phyloP scores from a whole-genome alignment of 2,888 invertebrate genomes.

The Seira musarum region DNA sequence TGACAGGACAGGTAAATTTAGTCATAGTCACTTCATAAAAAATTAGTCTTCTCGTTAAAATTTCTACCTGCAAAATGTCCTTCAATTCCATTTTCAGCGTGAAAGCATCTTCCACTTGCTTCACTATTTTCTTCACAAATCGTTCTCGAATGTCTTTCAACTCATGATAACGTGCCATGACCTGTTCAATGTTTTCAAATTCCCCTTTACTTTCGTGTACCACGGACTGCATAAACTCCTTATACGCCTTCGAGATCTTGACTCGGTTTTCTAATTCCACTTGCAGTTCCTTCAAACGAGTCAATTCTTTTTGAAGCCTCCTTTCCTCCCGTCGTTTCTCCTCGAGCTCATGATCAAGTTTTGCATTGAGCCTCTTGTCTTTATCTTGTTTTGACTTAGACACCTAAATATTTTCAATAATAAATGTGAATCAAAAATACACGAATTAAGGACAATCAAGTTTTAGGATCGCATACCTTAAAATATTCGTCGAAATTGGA shows the following conservation, averaged over 20 bases:
- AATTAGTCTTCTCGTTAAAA: neutral
- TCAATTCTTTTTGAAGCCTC: conserved; percentile 32
- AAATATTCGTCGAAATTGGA: conserved; percentile 32
- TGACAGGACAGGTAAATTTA: neutral
- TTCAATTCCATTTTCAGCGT: conserved; percentile 26
- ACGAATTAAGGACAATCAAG: neutral
- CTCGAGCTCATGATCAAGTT: conserved; percentile 8
- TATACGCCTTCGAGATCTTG: conserved; percentile 12
- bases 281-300: conserved; percentile 16
- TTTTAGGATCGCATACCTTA: neutral
- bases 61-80: conserved; percentile 30
- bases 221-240: conserved; percentile 33
- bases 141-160: conserved; percentile 34
- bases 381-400: conserved; percentile 27
- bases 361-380: conserved; percentile 15
- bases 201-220: conserved; percentile 34
- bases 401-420: neutral
- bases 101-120: conserved; percentile 33
- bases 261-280: conserved; percentile 30
- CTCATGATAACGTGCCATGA: conserved; percentile 41
- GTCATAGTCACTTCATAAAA: neutral
- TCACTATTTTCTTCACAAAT: conserved; percentile 35
- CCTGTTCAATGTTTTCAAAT: conserved; percentile 33
- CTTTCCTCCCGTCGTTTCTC: conserved; percentile 23
- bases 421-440: neutral